phyloP scores from a whole-genome alignment of 2,888 invertebrate species.

The Erebia aethiops region DNA sequence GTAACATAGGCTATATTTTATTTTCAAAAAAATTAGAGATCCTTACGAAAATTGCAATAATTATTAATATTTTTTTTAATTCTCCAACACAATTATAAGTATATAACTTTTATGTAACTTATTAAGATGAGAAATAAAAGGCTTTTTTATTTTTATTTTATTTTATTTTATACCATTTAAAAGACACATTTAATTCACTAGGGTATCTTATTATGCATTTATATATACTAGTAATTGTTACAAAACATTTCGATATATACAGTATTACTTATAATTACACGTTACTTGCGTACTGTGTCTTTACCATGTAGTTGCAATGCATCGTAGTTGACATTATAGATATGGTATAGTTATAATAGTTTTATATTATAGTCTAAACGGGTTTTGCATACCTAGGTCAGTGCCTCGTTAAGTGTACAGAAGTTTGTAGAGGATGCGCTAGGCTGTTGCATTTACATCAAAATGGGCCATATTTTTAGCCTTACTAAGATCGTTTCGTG shows the following conservation, averaged over 20 bases:
- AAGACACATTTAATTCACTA: conserved; percentile 1
- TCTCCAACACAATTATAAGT: no score
- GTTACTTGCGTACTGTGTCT: neutral
- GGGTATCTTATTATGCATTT: conserved; percentile 45
- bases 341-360: conserved; percentile 34
- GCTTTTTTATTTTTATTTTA: no score
- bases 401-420: conserved; percentile 48
- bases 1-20: no score
- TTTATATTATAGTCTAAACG: conserved; percentile 42
- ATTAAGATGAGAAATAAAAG: no score
- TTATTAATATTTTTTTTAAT: no score
- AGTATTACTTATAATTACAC: conserved; percentile 29
- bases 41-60: no score
- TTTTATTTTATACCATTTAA: no score
- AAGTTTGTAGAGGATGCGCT: conserved; percentile 55
- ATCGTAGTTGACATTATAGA: conserved; percentile 33
- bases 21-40: no score
- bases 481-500: neutral
- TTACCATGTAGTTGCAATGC: neutral
- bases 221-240: conserved; percentile 22
- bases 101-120: no score
- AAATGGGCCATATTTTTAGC: conserved; percentile 48
- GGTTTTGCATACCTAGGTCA: conserved; percentile 54
- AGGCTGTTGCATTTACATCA: conserved; percentile 44
- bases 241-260: conserved; percentile 16